phyloP scores from a whole-genome alignment of 1,140 invertebrate genomes.

The Camponotus vicinus region DNA sequence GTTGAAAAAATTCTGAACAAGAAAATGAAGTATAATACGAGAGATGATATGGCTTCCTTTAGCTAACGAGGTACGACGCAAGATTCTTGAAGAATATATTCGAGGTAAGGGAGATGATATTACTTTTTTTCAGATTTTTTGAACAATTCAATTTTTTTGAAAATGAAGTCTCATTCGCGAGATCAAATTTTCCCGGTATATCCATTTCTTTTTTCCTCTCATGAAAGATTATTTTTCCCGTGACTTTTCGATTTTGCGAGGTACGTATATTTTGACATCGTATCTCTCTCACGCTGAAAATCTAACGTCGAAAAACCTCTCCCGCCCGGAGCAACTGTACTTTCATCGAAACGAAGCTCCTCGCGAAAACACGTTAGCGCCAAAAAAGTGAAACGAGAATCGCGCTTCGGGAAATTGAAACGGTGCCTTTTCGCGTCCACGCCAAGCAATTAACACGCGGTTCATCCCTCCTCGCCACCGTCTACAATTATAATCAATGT shows the following conservation, averaged over 20 bases:
- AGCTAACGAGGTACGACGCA: conserved; percentile 8
- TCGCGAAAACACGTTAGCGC: conserved; percentile 8
- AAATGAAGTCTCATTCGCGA: background rate
- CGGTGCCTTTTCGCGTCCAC: conserved; percentile 12
- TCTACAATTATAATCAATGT: conserved; percentile 58
- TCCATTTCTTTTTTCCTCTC: conserved; percentile 13
- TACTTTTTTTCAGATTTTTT: conserved; percentile 1
- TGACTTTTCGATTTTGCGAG: background rate
- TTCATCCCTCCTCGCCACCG: background rate
- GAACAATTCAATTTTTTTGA: conserved; percentile 33
- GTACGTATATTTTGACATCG: conserved; percentile 20
- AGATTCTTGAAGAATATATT: conserved; percentile 10
- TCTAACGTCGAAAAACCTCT: conserved; percentile 20
- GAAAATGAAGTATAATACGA: conserved; percentile 15
- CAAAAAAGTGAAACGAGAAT: conserved; percentile 17
- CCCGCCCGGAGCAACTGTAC: background rate
- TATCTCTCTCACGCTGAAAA: background rate
- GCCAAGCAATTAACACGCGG: conserved; percentile 45
- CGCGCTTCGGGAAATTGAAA: conserved; percentile 44
- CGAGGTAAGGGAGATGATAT: background rate
- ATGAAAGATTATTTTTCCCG: background rate
- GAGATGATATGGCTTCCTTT: conserved; percentile 18
- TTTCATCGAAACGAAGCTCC: conserved; percentile 19
- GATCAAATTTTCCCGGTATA: background rate
- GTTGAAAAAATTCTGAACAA: conserved; percentile 6